Conservation (phyloP, 2,797 vertebrate genomes). For the Syndactyla subalaris region DNA sequence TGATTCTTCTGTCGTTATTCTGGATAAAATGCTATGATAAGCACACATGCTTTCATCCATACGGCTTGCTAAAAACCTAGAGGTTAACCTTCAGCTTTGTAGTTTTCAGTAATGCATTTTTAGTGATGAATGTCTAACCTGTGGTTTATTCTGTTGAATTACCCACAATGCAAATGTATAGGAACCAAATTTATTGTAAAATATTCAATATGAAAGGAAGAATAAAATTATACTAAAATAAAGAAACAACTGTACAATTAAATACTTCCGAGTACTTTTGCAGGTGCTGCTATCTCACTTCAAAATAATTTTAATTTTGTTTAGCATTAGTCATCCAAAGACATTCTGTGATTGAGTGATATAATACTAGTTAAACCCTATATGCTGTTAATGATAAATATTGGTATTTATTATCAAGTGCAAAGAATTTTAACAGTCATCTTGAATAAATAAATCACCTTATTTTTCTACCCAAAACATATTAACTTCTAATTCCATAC, state of each 20-base stretch:
- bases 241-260: neutral
- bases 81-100: slow-evolving; percentile 39
- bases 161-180: neutral
- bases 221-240: neutral
- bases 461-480: neutral
- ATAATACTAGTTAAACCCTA: neutral
- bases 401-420: neutral
- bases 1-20: slow-evolving; percentile 85
- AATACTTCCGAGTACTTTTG: neutral
- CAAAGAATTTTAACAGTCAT: neutral
- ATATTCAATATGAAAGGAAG: neutral
- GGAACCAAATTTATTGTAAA: neutral
- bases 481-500: neutral
- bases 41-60: slow-evolving; percentile 9
- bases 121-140: neutral
- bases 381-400: neutral
- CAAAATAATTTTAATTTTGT: neutral
- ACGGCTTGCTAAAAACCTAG: neutral
- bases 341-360: neutral
- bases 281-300: neutral
- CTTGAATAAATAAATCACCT: neutral
- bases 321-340: neutral
- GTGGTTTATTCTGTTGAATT: neutral
- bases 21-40: slow-evolving; percentile 74
- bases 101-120: slow-evolving; percentile 27